A percentile compares a stretch with the other conserved stretches of the same genome.
These are phyloP conservation scores for Oreochromis grahami DNA, from an alignment of 2,797 vertebrate genomes.

Conservation along the genomic window DNA sequence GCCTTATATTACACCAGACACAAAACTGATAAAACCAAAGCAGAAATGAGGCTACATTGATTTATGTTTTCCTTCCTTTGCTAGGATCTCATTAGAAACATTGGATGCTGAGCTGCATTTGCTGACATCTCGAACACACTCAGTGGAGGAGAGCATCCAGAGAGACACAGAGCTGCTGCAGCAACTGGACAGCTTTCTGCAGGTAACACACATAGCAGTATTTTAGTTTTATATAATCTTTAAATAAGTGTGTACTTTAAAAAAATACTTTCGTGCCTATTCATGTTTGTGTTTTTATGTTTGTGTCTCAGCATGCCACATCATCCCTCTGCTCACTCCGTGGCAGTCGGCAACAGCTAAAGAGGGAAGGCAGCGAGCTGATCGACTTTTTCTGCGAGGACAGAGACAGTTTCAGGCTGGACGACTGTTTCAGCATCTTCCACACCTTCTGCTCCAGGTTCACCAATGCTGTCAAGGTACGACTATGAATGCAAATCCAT, in stretches of 20 bases:
- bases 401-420: constrained; percentile 85
- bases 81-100: constrained; percentile 85
- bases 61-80: not conserved
- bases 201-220: constrained; percentile 68
- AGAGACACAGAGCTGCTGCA: constrained; percentile 80
- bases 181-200: constrained; percentile 85
- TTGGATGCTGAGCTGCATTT: constrained; percentile 81
- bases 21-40: not conserved
- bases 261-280: not conserved
- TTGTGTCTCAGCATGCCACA: constrained; percentile 12
- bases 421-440: constrained; percentile 90
- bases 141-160: constrained; percentile 79
- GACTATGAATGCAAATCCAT: not conserved
- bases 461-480: constrained; percentile 85
- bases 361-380: constrained; percentile 77
- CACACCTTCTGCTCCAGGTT: constrained; percentile 86
- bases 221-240: not conserved
- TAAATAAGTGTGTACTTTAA: not conserved
- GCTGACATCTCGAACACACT: constrained; percentile 72
- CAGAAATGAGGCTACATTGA: not conserved
- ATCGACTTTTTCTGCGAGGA: constrained; percentile 96
- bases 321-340: constrained; percentile 73
- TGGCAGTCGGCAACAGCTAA: constrained; percentile 69
- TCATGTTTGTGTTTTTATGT: not conserved
- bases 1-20: not conserved